phyloP scores from a whole-genome alignment of 2,797 vertebrate genomes.

The Sebastes jordani region DNA sequence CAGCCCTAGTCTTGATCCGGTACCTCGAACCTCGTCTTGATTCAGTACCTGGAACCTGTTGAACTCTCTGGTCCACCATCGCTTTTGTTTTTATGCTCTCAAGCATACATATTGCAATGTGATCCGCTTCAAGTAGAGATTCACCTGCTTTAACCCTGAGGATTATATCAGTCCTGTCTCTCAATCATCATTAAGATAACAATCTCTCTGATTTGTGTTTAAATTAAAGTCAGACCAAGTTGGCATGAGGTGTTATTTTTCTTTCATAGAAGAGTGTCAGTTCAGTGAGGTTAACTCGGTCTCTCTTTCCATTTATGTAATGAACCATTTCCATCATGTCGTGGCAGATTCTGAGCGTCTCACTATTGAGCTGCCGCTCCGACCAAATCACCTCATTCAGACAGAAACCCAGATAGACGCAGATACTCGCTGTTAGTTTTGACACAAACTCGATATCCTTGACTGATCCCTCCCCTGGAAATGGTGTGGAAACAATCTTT shows the following conservation, averaged over 20 bases:
- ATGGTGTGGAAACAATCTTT: neutral
- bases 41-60: too few relatives aligned
- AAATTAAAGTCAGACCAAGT: slow-evolving; percentile 1
- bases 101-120: neutral
- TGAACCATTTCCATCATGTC: slow-evolving; percentile 17
- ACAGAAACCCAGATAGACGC: neutral
- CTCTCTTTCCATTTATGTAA: neutral
- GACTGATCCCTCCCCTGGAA: neutral
- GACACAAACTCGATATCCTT: neutral
- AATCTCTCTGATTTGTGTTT: neutral
- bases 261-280: neutral
- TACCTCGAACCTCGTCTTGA: too few relatives aligned
- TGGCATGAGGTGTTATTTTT: neutral
- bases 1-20: too few relatives aligned
- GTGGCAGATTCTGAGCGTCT: neutral
- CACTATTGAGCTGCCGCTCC: neutral
- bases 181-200: neutral
- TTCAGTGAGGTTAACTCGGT: neutral
- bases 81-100: neutral
- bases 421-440: neutral
- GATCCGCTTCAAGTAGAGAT: neutral
- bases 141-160: neutral
- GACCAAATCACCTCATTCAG: neutral
- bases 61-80: neutral
- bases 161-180: neutral